These are phyloP conservation scores for Nipponia nippon DNA, from an alignment of 2,113 vertebrate species.

Conservation along the genomic window DNA sequence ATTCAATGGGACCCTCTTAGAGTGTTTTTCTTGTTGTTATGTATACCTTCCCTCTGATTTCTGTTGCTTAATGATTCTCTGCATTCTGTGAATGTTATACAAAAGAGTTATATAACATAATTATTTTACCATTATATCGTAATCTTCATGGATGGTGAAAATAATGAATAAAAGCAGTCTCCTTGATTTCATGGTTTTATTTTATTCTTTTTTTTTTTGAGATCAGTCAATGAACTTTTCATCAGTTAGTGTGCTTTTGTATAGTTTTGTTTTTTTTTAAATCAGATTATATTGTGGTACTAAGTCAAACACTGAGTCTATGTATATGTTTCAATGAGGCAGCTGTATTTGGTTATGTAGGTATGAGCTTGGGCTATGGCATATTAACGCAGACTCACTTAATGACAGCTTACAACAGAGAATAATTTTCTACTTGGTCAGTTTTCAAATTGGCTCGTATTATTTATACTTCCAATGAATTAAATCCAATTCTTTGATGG, in stretches of 20 bases:
- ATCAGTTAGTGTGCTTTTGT: background rate
- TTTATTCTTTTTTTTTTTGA: background rate
- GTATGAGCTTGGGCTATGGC: background rate
- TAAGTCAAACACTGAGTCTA: background rate
- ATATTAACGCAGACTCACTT: background rate
- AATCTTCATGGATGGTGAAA: background rate
- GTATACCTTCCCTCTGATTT: background rate
- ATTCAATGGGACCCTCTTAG: accelerated
- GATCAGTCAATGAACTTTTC: background rate
- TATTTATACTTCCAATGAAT: background rate
- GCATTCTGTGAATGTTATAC: background rate
- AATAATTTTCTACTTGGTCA: background rate
- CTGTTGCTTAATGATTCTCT: background rate
- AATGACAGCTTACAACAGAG: background rate
- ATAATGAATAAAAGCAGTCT: background rate
- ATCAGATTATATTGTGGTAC: background rate
- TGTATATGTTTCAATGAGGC: background rate
- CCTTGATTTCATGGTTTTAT: background rate
- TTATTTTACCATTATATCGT: background rate
- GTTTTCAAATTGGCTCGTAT: background rate
- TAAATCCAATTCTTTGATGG: background rate
- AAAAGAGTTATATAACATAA: background rate
- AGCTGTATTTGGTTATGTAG: background rate
- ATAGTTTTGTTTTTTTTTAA: background rate
- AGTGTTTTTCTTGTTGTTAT: background rate